Conservation (phyloP, 1,140 invertebrate species). For the Hypsibius dujardini region DNA sequence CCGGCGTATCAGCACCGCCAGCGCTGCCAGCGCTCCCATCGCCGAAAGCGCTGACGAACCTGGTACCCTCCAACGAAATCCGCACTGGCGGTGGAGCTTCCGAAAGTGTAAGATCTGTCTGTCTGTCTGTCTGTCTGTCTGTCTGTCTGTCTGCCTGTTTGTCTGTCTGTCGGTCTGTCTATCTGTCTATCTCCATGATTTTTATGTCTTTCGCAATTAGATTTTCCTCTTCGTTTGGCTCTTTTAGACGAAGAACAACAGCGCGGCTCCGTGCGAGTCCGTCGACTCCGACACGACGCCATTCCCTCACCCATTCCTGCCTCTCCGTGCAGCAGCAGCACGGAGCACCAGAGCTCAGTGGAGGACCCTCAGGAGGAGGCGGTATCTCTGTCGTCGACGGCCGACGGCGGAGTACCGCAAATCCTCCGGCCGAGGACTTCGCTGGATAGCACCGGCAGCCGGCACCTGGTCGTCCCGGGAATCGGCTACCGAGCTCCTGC, state of each 20-base stretch:
- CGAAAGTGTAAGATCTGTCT: slow-evolving; percentile 26
- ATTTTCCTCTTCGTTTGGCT: no score
- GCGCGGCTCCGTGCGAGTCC: slow-evolving; percentile 6
- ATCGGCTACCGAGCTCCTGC: neutral
- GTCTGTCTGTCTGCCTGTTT: no score
- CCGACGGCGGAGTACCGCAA: neutral
- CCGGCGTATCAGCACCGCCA: slow-evolving; percentile 6
- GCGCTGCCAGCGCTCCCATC: neutral
- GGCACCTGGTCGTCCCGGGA: slow-evolving; percentile 12
- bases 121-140: no score
- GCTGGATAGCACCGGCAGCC: neutral
- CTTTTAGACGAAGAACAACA: slow-evolving; percentile 7
- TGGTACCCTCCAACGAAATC: slow-evolving; percentile 22
- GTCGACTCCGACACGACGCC: neutral
- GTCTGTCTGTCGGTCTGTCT: no score
- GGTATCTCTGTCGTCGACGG: no score
- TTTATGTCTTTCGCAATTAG: no score
- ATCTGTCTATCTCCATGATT: no score
- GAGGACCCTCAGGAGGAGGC: neutral
- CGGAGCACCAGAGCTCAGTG: slow-evolving; percentile 1
- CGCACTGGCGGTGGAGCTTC: slow-evolving; percentile 31
- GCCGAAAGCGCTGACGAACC: slow-evolving; percentile 23
- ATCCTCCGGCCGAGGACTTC: neutral
- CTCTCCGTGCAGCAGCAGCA: neutral
- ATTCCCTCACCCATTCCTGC: slow-evolving; percentile 15